Evolutionary conservation across 1,140 invertebrate species (phyloP).

Genomic region (Drosophila gunungcola): DNA sequence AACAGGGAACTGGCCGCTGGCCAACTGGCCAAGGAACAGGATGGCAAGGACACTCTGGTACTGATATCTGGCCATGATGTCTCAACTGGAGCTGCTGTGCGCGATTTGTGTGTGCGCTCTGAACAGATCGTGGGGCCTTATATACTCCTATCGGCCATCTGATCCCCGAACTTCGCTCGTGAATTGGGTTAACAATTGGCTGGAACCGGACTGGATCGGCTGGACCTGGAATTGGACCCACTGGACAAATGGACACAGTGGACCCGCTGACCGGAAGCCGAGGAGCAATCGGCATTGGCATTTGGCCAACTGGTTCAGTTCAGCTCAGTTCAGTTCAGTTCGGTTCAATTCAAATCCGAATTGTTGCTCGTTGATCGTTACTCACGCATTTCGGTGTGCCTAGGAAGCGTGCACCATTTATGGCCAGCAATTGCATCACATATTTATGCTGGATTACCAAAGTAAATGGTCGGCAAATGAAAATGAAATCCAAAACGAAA

Average conservation of each 20-base stretch:
- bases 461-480: conserved; percentile 13
- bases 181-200: conserved; percentile 68
- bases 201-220: conserved; percentile 24
- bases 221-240: not conserved
- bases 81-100: conserved; percentile 29
- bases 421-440: conserved; percentile 69
- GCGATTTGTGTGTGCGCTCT: conserved; percentile 54
- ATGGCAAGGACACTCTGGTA: conserved; percentile 1
- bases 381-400: conserved; percentile 49
- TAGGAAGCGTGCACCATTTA: conserved; percentile 76
- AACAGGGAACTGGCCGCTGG: conserved; percentile 16
- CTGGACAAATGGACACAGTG: conserved; percentile 26
- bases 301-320: conserved; percentile 75
- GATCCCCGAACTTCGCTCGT: conserved; percentile 26
- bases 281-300: conserved; percentile 75
- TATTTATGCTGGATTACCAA: conserved; percentile 12
- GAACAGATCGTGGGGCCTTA: conserved; percentile 33
- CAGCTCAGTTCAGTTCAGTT: too few relatives aligned
- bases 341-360: too few relatives aligned
- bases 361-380: conserved; percentile 7
- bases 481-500: conserved; percentile 6
- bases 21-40: conserved; percentile 20
- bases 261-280: not conserved
- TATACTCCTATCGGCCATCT: conserved; percentile 38
- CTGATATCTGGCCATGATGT: conserved; percentile 31